phyloP scores from a whole-genome alignment of 2,888 invertebrate species.

The Orchesellides sinensis region DNA sequence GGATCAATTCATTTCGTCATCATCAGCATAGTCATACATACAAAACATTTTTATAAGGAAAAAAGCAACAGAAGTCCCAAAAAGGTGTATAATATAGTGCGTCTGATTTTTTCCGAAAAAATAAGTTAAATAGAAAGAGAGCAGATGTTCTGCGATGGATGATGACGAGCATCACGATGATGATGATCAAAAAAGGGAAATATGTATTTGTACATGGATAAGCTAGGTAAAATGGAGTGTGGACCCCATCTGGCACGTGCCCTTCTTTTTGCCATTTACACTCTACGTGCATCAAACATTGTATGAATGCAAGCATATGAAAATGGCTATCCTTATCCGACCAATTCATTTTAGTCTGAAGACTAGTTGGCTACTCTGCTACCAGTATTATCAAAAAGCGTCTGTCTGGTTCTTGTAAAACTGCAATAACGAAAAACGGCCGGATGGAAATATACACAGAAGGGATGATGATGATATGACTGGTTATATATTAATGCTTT shows the following conservation, averaged over 20 bases:
- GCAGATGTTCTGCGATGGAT: conserved; percentile 68
- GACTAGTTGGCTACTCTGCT: too few species aligned
- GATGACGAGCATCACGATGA: conserved; percentile 13
- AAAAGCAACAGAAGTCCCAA: not conserved
- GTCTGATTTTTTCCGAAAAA: conserved; percentile 38
- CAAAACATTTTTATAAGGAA: too few species aligned
- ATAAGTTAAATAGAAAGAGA: conserved; percentile 48
- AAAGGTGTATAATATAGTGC: conserved; percentile 20
- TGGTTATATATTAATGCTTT: conserved; percentile 28
- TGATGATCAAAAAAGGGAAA: conserved; percentile 12
- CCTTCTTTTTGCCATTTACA: conserved; percentile 58
- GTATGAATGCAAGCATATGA: too few species aligned
- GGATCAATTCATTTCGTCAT: conserved; percentile 12
- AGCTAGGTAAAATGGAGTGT: conserved; percentile 28
- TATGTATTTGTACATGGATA: conserved; percentile 6
- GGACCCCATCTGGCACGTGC: conserved; percentile 72
- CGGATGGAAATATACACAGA: conserved; percentile 15
- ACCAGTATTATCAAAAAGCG: too few species aligned
- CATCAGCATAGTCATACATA: too few species aligned
- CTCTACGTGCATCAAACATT: conserved; percentile 13
- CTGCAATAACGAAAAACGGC: conserved; percentile 1
- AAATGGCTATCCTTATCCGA: conserved; percentile 20
- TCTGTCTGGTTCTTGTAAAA: conserved; percentile 22
- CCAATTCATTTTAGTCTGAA: too few species aligned
- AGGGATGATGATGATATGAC: conserved; percentile 34